These are phyloP conservation scores for Siderastrea radians DNA, from an alignment of 92 coral and sea anemone species.

Conservation along the genomic window DNA sequence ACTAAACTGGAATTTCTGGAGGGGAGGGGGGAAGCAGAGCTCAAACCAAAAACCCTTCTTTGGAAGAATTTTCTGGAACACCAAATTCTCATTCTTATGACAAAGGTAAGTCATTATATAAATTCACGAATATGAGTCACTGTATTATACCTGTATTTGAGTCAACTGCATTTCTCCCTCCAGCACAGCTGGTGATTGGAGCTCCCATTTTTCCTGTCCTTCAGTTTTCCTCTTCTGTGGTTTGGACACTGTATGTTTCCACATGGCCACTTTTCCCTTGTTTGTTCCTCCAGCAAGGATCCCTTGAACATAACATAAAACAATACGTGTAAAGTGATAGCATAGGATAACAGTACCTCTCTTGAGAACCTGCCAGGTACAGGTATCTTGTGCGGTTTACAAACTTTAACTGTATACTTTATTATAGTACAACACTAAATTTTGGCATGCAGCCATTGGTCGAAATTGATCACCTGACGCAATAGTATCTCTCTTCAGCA, in stretches of 20 bases:
- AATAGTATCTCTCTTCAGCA: too few species aligned
- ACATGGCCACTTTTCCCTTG: slow-evolving; percentile 97
- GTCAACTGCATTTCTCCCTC: slow-evolving; percentile 88
- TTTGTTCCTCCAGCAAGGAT: slow-evolving; percentile 96
- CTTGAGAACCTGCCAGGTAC: too few species aligned
- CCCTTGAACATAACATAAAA: slow-evolving; percentile 45
- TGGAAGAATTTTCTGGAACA: too few species aligned
- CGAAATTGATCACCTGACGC: too few species aligned
- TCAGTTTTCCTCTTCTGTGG: slow-evolving; percentile 67
- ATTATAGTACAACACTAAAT: too few species aligned
- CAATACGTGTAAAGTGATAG: background rate
- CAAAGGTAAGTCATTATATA: too few species aligned
- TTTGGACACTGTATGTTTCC: slow-evolving; percentile 84
- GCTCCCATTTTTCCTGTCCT: slow-evolving; percentile 87
- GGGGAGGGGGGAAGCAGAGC: too few species aligned
- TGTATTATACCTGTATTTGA: slow-evolving; percentile 81
- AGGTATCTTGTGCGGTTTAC: background rate
- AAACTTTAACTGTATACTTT: background rate
- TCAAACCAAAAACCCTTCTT: too few species aligned
- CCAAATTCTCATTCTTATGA: too few species aligned
- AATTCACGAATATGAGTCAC: background rate
- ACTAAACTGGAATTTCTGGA: too few species aligned
- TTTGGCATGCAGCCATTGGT: too few species aligned
- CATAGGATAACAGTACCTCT: background rate
- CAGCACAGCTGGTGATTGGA: slow-evolving; percentile 89